Base-by-base conservation (phyloP, 2,888 invertebrate genomes). In the Parasteatoda lunata region DNA sequence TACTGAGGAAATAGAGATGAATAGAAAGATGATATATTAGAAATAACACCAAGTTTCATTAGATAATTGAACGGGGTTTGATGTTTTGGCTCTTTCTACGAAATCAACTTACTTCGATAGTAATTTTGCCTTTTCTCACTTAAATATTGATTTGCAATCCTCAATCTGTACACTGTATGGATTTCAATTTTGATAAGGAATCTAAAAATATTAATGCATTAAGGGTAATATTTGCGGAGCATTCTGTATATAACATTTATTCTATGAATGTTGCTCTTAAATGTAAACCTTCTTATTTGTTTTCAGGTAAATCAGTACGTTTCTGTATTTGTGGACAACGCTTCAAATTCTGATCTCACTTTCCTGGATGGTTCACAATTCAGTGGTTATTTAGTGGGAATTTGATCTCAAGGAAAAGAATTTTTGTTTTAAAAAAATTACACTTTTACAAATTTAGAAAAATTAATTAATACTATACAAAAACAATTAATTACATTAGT, bases 291-390 rank as follows among this genome's bases (percentile, higher is more conserved):
- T 51, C 47, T 54, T 69, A 8, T 51, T 6, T 54, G 5, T 69
- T 45, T 70, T 11, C 89, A 91, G 91, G 90, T 88, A 15, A 91
- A 90, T n/a, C 91, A 91, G 80, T 91, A 91, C 65, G 90, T 90
- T 0, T 91, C 91, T 3, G 89, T 91, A 11, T 91, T 90, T 84
- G 89, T 91, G 1, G 91, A 91, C 86, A 91, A 91, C 84, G 89
- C 90, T 6, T 91, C 91, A 0, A 86, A 89, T 7, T 78, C 89
- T 48, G 88, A 89, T 5, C 68, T 91, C 5, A 88, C 89, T 4
- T 89, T 91, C 9, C 89, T 90, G 54, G 89, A 88, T n/a, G 90
- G 90, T 0, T 91, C 91, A 5, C 91, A 91, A 69, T 91, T 91
- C 85, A 90, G 90, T 15, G 91, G 91, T 5, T 88, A 91, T 30